These are phyloP conservation scores for Peribatodes rhomboidaria DNA, from an alignment of 2,888 invertebrate species.

Conservation along the genomic window DNA sequence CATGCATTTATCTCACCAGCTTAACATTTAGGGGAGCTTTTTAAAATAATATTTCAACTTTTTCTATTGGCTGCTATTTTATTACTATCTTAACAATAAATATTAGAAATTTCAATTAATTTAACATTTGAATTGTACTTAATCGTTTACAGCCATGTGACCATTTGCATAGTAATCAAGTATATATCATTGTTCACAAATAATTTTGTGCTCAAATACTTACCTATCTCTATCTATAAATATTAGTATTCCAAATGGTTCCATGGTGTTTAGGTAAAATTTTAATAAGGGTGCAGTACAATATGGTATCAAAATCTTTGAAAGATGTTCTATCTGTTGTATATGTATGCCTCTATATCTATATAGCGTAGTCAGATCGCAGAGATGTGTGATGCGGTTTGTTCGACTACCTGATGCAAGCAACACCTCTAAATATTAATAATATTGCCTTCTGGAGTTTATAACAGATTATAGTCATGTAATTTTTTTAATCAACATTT, in stretches of 20 bases:
- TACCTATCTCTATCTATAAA: slow-evolving; percentile 9
- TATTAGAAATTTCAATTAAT: slow-evolving; percentile 50
- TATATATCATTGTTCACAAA: slow-evolving; percentile 35
- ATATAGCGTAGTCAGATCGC: slow-evolving; percentile 6
- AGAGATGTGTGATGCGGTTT: slow-evolving; percentile 12
- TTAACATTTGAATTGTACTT: slow-evolving; percentile 49
- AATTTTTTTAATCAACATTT: slow-evolving; percentile 5
- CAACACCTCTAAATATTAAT: background rate
- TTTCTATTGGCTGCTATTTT: slow-evolving; percentile 78
- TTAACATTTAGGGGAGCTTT: slow-evolving; percentile 75
- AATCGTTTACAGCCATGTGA: slow-evolving; percentile 43
- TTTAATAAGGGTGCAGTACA: slow-evolving; percentile 72
- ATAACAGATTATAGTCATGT: slow-evolving; percentile 11
- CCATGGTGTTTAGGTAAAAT: slow-evolving; percentile 50
- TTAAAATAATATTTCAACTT: slow-evolving; percentile 61
- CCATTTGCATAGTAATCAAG: slow-evolving; percentile 41
- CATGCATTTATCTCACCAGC: slow-evolving; percentile 78
- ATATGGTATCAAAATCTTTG: slow-evolving; percentile 61
- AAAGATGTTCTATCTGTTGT: slow-evolving; percentile 48
- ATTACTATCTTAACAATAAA: slow-evolving; percentile 60
- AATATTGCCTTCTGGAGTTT: slow-evolving; percentile 23
- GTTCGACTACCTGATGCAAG: slow-evolving; percentile 6
- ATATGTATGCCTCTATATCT: slow-evolving; percentile 5
- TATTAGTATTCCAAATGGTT: slow-evolving; percentile 55
- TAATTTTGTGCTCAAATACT: slow-evolving; percentile 33